Evolutionary conservation across 2,888 invertebrate species (phyloP), one percentile per base, ranked within the genome.

Genomic region (Dolichomitus sp.): DNA sequence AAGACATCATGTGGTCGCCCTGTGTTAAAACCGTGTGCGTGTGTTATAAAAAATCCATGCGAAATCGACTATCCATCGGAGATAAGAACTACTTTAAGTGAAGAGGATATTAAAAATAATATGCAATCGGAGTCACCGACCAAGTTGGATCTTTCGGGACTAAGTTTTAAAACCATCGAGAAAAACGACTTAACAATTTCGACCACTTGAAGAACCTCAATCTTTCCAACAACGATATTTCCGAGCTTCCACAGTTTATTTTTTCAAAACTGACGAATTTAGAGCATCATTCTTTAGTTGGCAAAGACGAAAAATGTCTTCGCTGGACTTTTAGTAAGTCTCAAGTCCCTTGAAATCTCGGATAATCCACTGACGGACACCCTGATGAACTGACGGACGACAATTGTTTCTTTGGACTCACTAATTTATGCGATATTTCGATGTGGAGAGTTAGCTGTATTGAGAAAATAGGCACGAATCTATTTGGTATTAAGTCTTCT

Each of bases 241-340:
- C 61, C 11, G 70, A 69, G 2, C 80, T 90, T 0, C 89, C 88
- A 7, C 80, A 85, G 3, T 86, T 85, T 54, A 61, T 88, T 1
- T 90, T 90, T 76, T 85, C 88, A 0, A 89, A 89, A 52, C 80
- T 90, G 23, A 87, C 85, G 5, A 84, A 79, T 5, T 73, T 90
- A 5, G 86, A 83, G 45, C 57, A 54, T 2, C 61, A 90, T 3
- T 87, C 82, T 6, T 59, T 90, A 1, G 84, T 86, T 0, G 59
- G 80, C 17, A 90, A 90, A 68, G 52, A 27, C 89, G 12, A 81
- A 87, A 1, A 84, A 87, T n/a, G 68, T 85, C 0, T 88, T 90
- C 30, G 69, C 86, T 9, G 89, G 88, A n/a, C n/a, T 5, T 23
- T 90, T 48, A 84, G 85, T 11, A 88, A 86, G n/a, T n/a, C 75